Percentiles rank a stretch among this genome's conserved stretches.
These are phyloP conservation scores for Periplaneta americana DNA, from an alignment of 1,140 invertebrate genomes.

Conservation along the genomic window DNA sequence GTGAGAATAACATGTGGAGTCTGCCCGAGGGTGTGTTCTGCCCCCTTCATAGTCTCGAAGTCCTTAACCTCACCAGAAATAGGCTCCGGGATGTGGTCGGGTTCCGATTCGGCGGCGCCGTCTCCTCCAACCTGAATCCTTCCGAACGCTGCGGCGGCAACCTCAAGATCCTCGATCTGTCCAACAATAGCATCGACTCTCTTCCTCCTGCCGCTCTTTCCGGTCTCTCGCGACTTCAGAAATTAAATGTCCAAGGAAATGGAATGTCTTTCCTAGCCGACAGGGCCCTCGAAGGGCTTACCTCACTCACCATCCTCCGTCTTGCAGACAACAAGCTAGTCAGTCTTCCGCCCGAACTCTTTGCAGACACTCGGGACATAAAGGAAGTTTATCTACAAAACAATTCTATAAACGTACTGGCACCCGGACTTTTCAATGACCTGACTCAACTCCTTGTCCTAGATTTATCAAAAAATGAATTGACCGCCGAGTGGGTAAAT, in stretches of 20 bases:
- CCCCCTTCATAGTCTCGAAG: conserved; percentile 65
- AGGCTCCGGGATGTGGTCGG: conserved; percentile 69
- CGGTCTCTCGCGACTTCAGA: conserved; percentile 55
- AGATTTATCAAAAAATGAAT: conserved; percentile 79
- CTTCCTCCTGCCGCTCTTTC: conserved; percentile 71
- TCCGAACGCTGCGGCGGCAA: conserved; percentile 62
- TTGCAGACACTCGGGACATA: conserved; percentile 70
- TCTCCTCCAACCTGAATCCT: conserved; percentile 45
- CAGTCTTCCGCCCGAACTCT: conserved; percentile 76
- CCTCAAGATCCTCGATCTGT: conserved; percentile 69
- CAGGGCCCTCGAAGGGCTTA: conserved; percentile 72
- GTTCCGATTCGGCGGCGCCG: conserved; percentile 61
- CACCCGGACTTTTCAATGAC: conserved; percentile 78
- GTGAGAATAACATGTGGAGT: conserved; percentile 81
- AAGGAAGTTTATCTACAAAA: conserved; percentile 79
- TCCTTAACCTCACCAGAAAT: conserved; percentile 77
- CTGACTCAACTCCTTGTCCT: conserved; percentile 73
- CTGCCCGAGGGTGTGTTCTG: conserved; percentile 80
- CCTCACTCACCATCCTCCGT: conserved; percentile 67
- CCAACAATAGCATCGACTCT: conserved; percentile 75
- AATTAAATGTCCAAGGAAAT: conserved; percentile 60
- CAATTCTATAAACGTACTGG: conserved; percentile 80
- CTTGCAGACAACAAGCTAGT: conserved; percentile 76
- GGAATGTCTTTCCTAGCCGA: conserved; percentile 72
- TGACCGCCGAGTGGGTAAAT: conserved; percentile 83